Percentiles rank a stretch among this genome's conserved stretches.
Conservation (phyloP, 1,140 invertebrate species). For the Rhopalosiphum maidis region DNA sequence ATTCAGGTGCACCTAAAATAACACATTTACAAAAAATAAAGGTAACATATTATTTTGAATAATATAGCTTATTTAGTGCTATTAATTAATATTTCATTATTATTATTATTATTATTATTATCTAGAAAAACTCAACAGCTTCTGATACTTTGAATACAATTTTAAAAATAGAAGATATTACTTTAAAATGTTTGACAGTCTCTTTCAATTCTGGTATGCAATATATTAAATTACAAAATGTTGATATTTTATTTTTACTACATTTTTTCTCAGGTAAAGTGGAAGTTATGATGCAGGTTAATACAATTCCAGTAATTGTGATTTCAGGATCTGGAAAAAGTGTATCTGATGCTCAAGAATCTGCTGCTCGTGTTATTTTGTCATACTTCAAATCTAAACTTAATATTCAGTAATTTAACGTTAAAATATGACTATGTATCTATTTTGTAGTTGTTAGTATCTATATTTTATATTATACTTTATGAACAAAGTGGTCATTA, state of each 20-base stretch:
- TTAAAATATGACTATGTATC: no score
- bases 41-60: not conserved
- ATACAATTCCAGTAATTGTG: no score
- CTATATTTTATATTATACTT: no score
- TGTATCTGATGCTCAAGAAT: no score
- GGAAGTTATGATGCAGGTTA: no score
- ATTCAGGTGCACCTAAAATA: not conserved
- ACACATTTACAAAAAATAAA: not conserved
- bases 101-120: not conserved
- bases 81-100: not conserved
- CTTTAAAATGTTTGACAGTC: not conserved
- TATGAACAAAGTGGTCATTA: no score
- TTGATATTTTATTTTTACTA: not conserved
- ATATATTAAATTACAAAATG: not conserved
- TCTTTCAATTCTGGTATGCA: not conserved
- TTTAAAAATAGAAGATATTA: not conserved
- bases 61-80: not conserved
- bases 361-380: no score
- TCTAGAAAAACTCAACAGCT: not conserved
- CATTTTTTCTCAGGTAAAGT: not conserved
- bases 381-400: no score
- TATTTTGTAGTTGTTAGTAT: no score
- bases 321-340: no score
- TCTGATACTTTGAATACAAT: not conserved
- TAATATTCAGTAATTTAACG: no score